A percentile compares a stretch with the other conserved stretches of the same genome.
Evolutionary conservation across 2,888 invertebrate species (phyloP).

Genomic region (Mamestra brassicae): DNA sequence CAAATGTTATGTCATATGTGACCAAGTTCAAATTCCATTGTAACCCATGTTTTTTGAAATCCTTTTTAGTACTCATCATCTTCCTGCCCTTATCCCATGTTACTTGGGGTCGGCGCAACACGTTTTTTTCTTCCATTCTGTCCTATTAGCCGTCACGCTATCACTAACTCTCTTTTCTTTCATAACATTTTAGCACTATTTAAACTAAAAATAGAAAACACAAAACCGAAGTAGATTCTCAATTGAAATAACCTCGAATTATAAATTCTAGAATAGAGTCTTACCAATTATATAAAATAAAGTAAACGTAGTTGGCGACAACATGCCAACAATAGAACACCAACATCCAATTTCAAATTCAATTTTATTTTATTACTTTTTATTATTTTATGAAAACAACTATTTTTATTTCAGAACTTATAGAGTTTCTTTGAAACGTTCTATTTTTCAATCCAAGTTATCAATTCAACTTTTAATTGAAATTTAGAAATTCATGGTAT

Average conservation of each 20-base stretch:
- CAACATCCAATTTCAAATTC: slow-evolving; percentile 51
- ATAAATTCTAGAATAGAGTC: neutral
- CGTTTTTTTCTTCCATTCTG: no score
- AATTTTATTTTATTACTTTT: slow-evolving; percentile 56
- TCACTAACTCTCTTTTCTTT: no score
- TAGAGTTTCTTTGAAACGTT: slow-evolving; percentile 31
- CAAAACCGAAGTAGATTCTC: neutral
- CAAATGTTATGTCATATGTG: no score
- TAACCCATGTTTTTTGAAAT: no score
- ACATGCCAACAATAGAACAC: slow-evolving; percentile 45
- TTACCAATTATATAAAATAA: slow-evolving; percentile 50
- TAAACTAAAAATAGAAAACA: neutral
- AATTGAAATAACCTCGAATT: neutral
- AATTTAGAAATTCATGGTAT: slow-evolving; percentile 8
- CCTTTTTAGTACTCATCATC: no score
- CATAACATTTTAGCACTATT: no score
- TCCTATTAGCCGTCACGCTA: no score
- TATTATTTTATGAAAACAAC: slow-evolving; percentile 38
- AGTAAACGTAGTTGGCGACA: slow-evolving; percentile 21
- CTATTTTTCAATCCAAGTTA: slow-evolving; percentile 29
- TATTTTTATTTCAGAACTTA: slow-evolving; percentile 17
- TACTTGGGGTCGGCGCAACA: no score
- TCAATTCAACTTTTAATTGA: slow-evolving; percentile 35
- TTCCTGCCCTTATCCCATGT: no score
- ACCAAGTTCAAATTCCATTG: no score